A percentile compares a stretch with the other conserved stretches of the same genome.
Conservation (phyloP, 2,888 invertebrate genomes). For the Horisme vitalbata region DNA sequence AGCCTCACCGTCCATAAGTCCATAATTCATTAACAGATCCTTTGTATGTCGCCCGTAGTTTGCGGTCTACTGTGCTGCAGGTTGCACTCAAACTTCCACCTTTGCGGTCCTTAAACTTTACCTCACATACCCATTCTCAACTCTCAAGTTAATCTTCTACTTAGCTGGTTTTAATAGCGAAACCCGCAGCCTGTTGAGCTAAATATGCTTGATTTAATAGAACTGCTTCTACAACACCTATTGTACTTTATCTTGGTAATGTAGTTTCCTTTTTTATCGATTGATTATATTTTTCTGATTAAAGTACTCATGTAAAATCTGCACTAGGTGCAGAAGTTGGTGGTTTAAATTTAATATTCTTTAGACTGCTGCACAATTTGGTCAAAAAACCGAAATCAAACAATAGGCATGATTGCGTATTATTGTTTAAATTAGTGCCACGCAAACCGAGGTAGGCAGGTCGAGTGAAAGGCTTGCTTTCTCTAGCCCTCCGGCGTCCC, state of each 20-base stretch:
- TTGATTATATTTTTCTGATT: too few species aligned
- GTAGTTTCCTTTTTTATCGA: too few species aligned
- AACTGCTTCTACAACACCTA: constrained; percentile 9
- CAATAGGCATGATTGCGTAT: constrained; percentile 58
- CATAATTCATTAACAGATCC: constrained; percentile 48
- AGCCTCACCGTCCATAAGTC: constrained; percentile 36
- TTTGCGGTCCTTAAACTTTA: constrained; percentile 61
- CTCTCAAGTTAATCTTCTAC: constrained; percentile 54
- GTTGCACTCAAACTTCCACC: constrained; percentile 57
- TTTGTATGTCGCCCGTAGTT: constrained; percentile 49
- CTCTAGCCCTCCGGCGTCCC: constrained; percentile 77
- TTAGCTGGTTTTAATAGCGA: constrained; percentile 48
- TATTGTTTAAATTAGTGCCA: constrained; percentile 67
- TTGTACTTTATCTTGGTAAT: background rate
- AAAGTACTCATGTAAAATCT: too few species aligned
- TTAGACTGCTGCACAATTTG: constrained; percentile 27
- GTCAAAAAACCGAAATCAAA: constrained; percentile 42
- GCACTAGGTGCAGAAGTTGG: too few species aligned
- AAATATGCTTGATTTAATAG: constrained; percentile 35
- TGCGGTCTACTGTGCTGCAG: constrained; percentile 50
- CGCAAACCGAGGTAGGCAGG: constrained; percentile 51
- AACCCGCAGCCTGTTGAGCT: constrained; percentile 46
- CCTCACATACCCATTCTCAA: constrained; percentile 47
- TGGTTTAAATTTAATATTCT: constrained; percentile 33
- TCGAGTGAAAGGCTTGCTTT: constrained; percentile 79